phyloP scores from a whole-genome alignment of 2,113 vertebrate species.

The Calypte anna region DNA sequence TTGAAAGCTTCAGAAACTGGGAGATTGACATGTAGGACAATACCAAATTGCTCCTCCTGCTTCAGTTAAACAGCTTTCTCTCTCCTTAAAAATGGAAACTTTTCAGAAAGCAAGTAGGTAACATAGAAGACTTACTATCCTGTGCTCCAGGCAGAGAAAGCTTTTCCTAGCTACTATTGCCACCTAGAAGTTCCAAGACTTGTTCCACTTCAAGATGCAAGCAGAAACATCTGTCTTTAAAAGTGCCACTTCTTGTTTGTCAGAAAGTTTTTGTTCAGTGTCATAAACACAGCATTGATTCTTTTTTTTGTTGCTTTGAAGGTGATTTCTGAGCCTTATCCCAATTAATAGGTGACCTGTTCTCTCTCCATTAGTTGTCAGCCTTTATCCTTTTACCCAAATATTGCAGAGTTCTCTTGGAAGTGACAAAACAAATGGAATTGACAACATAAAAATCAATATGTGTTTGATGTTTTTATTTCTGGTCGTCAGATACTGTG shows the following conservation, averaged over 20 bases:
- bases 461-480: constrained; percentile 77
- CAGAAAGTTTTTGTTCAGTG: constrained; percentile 46
- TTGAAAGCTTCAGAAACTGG: constrained; percentile 49
- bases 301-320: constrained; percentile 43
- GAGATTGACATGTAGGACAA: constrained; percentile 35
- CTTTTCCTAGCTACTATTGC: not conserved
- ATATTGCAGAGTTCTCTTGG: not conserved
- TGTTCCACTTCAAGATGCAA: constrained; percentile 41
- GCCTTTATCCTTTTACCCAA: constrained; percentile 1
- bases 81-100: not conserved
- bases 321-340: constrained; percentile 28
- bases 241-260: not conserved
- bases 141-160: not conserved
- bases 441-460: constrained; percentile 70
- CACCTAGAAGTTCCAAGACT: not conserved
- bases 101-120: not conserved
- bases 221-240: constrained; percentile 55
- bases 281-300: constrained; percentile 26
- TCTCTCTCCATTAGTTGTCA: constrained; percentile 17
- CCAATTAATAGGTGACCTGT: constrained; percentile 63
- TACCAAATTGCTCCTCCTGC: constrained; percentile 49
- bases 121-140: not conserved
- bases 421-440: constrained; percentile 69
- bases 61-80: not conserved
- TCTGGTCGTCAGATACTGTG: constrained; percentile 52